Conservation (phyloP, 2,888 invertebrate species). For the Penaeus monodon region DNA sequence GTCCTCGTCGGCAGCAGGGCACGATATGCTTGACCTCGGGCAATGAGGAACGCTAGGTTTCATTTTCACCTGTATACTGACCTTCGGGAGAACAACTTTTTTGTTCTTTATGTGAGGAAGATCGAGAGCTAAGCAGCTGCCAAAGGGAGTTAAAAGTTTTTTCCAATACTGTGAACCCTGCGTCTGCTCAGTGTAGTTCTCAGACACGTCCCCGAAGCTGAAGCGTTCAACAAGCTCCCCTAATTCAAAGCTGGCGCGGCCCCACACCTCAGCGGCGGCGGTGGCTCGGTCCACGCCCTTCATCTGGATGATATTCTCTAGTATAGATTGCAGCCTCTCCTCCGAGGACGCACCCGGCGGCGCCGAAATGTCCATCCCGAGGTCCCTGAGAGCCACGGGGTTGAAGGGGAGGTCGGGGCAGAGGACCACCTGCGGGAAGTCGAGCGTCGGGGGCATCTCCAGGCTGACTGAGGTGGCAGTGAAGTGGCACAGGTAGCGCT, state of each 20-base stretch:
- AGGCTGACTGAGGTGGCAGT: slow-evolving; percentile 29
- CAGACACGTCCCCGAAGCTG: slow-evolving; percentile 17
- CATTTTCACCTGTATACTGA: slow-evolving; percentile 2
- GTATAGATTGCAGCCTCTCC: not conserved
- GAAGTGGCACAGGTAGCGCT: slow-evolving; percentile 23
- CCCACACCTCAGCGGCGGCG: slow-evolving; percentile 26
- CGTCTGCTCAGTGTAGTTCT: slow-evolving; percentile 24
- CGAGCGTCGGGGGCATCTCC: slow-evolving; percentile 12
- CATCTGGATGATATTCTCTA: not conserved
- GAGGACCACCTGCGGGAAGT: slow-evolving; percentile 24
- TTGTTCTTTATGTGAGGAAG: slow-evolving; percentile 12
- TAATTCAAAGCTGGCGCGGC: slow-evolving; percentile 10
- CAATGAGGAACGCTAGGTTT: not conserved
- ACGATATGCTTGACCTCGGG: not conserved
- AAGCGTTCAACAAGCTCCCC: slow-evolving; percentile 35
- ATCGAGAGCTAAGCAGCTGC: slow-evolving; percentile 21
- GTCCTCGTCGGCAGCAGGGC: not conserved
- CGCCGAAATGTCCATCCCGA: slow-evolving; percentile 11
- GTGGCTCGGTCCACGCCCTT: slow-evolving; percentile 9
- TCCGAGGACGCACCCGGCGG: too few species aligned
- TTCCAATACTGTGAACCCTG: slow-evolving; percentile 27
- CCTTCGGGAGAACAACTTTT: not conserved
- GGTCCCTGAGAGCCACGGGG: slow-evolving; percentile 16
- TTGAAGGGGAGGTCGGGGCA: slow-evolving; percentile 45
- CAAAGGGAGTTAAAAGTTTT: slow-evolving; percentile 28